phyloP scores from a whole-genome alignment of 2,113 vertebrate genomes.

The Polypterus bichir region DNA sequence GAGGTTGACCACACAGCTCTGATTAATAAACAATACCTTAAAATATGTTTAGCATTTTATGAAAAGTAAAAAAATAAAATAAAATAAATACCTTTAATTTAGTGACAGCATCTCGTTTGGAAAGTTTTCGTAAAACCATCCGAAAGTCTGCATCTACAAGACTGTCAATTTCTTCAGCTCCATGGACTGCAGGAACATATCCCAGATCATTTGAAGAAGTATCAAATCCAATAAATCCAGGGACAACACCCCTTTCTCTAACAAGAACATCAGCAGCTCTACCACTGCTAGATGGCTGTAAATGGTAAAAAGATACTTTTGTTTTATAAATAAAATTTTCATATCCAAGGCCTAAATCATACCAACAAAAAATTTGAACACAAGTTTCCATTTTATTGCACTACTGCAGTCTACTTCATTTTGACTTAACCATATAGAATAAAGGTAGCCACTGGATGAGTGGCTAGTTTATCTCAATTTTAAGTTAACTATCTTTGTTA shows the following conservation, averaged over 20 bases:
- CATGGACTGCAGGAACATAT: conserved; percentile 86
- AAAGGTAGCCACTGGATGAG: too few relatives aligned
- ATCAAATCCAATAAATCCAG: conserved; percentile 87
- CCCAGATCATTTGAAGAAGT: conserved; percentile 66
- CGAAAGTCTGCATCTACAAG: conserved; percentile 92
- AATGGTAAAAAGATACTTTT: not conserved
- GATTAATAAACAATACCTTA: too few relatives aligned
- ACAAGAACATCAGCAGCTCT: conserved; percentile 82
- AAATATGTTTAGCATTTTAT: not conserved
- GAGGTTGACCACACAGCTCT: too few relatives aligned
- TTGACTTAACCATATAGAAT: too few relatives aligned
- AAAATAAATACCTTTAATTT: conserved; percentile 72
- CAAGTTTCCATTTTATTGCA: too few relatives aligned
- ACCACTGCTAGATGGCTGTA: conserved; percentile 87
- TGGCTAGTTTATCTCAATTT: too few relatives aligned
- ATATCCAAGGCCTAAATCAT: too few relatives aligned
- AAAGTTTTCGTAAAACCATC: conserved; percentile 84
- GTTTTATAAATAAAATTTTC: too few relatives aligned
- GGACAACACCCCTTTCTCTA: conserved; percentile 77
- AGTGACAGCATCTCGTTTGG: conserved; percentile 83
- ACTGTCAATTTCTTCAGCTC: conserved; percentile 88
- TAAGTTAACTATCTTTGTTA: too few relatives aligned
- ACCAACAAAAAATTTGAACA: too few relatives aligned
- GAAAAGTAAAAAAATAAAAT: conserved; percentile 4
- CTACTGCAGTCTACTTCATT: too few relatives aligned